Conservation (phyloP, 2,113 vertebrate genomes). For the Nothoprocta perdicaria region DNA sequence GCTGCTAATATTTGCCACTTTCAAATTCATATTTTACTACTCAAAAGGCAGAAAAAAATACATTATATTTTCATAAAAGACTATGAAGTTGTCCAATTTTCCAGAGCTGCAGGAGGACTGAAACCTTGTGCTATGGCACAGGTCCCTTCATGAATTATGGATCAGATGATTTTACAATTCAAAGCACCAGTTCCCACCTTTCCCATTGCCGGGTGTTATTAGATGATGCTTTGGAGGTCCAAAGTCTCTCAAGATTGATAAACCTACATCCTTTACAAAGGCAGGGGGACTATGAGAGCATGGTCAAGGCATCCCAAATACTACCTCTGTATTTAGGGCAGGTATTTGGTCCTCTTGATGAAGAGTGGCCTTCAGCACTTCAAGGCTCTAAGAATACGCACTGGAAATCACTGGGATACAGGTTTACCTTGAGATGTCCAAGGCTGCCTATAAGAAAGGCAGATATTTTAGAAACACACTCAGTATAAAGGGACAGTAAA, state of each 20-base stretch:
- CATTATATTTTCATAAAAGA: conserved; percentile 81
- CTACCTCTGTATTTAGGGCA: background rate
- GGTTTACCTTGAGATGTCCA: background rate
- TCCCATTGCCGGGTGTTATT: background rate
- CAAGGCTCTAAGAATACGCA: fast-evolving
- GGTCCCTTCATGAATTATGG: conserved; percentile 77
- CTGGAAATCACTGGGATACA: background rate
- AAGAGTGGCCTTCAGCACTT: background rate
- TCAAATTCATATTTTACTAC: conserved; percentile 82
- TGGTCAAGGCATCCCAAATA: background rate
- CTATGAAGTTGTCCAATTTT: conserved; percentile 81
- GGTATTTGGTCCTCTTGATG: background rate
- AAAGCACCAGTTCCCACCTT: conserved; percentile 65
- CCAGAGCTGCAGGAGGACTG: conserved; percentile 70
- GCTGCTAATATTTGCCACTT: conserved; percentile 77
- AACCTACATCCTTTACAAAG: background rate
- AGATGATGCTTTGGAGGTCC: conserved; percentile 6
- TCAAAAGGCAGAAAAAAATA: conserved; percentile 73
- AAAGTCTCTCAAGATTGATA: background rate
- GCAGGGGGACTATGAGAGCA: background rate
- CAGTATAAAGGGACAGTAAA: background rate
- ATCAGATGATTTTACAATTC: conserved; percentile 72
- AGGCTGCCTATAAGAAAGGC: background rate
- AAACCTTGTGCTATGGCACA: conserved; percentile 42
- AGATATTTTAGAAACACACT: background rate